Base-by-base conservation (phyloP, 1,140 invertebrate genomes). In the Capitella teleta region DNA sequence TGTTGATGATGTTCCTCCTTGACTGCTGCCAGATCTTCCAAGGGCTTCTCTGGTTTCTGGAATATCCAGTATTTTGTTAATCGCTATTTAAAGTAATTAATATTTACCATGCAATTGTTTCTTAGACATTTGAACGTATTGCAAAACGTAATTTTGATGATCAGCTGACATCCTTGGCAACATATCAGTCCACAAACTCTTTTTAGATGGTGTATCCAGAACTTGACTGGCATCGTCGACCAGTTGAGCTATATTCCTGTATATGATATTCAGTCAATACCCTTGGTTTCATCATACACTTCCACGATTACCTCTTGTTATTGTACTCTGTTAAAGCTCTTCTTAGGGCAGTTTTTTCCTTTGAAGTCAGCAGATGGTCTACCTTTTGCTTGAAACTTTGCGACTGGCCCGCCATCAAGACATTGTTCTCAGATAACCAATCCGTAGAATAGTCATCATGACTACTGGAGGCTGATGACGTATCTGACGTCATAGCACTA, bases 171-270 rank as follows among this genome's bases (percentile, higher is more conserved):
- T 47, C 12, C 52, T 47, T 2, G 61, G 55, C n/a, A 68, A 28
- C n/a, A 70, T 51, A 51, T 62, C 67, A 42, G 56, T 57, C 67
- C 67, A 70, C 49, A 70, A 47, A 6, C 49, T 58, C 28, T 59
- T 58, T 55, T 70, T 70, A 37, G 63, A 64, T 24, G 64, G 66
- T 19, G 62, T 68, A 56, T 70, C 67, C 30, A 70, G 52, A 5
- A 67, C 47, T 19, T 40, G 19, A 8, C 19, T 21, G 21, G 38
- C 38, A 16, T 40, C 38, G 19, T 21, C 19, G 8, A 40, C 38
- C 19, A 40, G 25, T 24, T 40, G 38, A 6, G 38, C 25, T 19
- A 40, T 19, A 24, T 40, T 24, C 25, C 38, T 40, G 14, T 8
- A 40, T 16, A n/a, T 14, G 8, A 40, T n/a, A 40, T n/a, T n/a